These are phyloP conservation scores for Hybognathus amarus DNA, from an alignment of 2,797 vertebrate genomes.

Conservation along the genomic window DNA sequence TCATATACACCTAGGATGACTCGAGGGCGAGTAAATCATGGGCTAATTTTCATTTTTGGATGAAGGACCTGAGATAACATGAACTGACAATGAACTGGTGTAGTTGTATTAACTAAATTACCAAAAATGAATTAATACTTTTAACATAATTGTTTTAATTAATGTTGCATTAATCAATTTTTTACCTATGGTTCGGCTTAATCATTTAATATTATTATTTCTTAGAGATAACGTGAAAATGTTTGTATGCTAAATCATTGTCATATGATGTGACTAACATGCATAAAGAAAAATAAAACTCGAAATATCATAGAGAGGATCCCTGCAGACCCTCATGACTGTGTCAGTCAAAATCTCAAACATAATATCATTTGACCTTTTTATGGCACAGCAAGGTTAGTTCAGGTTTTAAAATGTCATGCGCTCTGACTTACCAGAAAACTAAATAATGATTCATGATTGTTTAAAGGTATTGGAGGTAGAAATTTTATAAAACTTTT, in stretches of 20 bases:
- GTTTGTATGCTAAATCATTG: not conserved
- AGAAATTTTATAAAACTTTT: no score
- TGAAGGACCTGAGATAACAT: not conserved
- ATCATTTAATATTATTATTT: not conserved
- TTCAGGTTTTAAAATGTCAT: slow-evolving; percentile 2
- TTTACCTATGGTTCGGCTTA: not conserved
- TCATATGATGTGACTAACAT: not conserved
- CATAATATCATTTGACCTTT: not conserved
- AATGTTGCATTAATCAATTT: not conserved
- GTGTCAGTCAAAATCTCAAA: not conserved
- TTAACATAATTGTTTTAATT: not conserved
- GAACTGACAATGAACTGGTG: not conserved
- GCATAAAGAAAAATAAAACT: not conserved
- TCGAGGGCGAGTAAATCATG: no score
- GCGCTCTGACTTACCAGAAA: not conserved
- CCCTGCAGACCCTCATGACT: not conserved
- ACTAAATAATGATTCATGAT: not conserved
- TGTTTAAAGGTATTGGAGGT: no score
- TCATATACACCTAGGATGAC: no score
- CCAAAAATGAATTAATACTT: not conserved
- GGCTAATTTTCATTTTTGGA: no score
- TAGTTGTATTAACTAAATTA: not conserved
- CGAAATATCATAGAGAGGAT: not conserved
- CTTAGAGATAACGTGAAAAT: not conserved
- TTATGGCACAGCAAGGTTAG: not conserved